phyloP scores from a whole-genome alignment of 2,888 invertebrate species.

The Tholera decimalis region DNA sequence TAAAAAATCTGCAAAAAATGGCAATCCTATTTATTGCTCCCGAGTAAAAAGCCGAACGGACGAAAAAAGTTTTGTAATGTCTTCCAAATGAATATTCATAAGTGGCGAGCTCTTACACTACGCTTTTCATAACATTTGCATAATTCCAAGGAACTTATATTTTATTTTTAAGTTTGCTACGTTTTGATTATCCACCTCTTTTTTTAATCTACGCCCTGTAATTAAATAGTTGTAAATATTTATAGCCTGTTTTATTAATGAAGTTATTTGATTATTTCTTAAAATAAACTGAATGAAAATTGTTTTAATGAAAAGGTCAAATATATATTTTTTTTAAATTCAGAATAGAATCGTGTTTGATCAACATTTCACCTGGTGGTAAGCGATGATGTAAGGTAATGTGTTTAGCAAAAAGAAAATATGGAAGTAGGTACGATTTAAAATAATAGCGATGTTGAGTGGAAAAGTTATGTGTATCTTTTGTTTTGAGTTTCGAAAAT shows the following conservation, averaged over 20 bases:
- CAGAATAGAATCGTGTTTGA: no score
- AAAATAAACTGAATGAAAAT: no score
- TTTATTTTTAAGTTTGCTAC: conserved; percentile 59
- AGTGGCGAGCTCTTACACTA: conserved; percentile 66
- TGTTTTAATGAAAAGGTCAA: no score
- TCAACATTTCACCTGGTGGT: no score
- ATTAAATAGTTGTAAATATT: conserved; percentile 34
- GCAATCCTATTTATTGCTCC: conserved; percentile 53
- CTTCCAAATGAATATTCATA: conserved; percentile 71
- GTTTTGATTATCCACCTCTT: conserved; percentile 57
- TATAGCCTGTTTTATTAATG: conserved; percentile 11
- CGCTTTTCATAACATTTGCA: conserved; percentile 73
- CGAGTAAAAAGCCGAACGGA: conserved; percentile 55
- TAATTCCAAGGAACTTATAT: conserved; percentile 67
- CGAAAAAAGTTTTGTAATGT: conserved; percentile 68
- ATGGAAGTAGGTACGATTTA: no score
- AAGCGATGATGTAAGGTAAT: no score
- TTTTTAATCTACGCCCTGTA: conserved; percentile 31
- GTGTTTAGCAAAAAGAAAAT: no score
- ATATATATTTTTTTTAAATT: no score
- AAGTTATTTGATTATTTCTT: not conserved
- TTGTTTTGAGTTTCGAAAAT: no score
- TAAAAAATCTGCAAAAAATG: conserved; percentile 25
- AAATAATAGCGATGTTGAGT: no score
- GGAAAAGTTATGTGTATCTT: no score